Evolutionary conservation across 2,797 vertebrate genomes (phyloP).

Genomic region (Ceryle rudis): DNA sequence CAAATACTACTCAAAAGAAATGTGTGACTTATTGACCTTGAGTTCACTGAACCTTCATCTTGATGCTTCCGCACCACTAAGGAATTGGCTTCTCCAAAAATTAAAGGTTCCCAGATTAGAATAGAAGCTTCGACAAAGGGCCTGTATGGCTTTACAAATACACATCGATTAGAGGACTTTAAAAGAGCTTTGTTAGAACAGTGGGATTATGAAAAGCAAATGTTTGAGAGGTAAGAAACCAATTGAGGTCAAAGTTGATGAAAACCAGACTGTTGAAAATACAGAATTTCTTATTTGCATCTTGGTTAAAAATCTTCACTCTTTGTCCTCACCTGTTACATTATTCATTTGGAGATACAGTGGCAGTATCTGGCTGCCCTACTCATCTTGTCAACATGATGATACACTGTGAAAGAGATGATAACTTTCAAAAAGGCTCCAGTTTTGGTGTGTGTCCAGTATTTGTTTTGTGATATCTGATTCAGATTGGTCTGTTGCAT

Average conservation of each 20-base stretch:
- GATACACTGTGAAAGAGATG: neutral
- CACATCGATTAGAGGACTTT: constrained; percentile 9
- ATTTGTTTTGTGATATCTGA: neutral
- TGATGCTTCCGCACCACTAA: constrained; percentile 33
- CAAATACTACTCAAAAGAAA: constrained; percentile 63
- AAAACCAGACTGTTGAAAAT: constrained; percentile 2
- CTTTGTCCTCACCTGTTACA: neutral
- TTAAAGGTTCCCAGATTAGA: constrained; percentile 48
- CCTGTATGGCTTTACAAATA: constrained; percentile 35
- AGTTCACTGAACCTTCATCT: constrained; percentile 55
- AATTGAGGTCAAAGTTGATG: neutral
- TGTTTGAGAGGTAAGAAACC: constrained; percentile 7
- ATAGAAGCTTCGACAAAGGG: constrained; percentile 5
- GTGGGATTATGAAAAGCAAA: constrained; percentile 56
- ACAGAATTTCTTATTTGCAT: neutral
- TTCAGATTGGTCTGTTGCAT: neutral
- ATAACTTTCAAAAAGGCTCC: neutral
- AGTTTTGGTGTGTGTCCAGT: neutral
- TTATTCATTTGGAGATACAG: neutral
- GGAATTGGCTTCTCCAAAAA: neutral
- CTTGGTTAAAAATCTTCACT: neutral
- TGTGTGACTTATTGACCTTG: constrained; percentile 48
- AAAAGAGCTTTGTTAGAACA: constrained; percentile 28
- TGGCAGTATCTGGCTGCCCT: neutral
- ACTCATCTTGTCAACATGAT: neutral